A percentile compares a stretch with the other conserved stretches of the same genome.
These are phyloP conservation scores for Takifugu ocellatus DNA, from an alignment of 2,797 vertebrate genomes.

Conservation along the genomic window DNA sequence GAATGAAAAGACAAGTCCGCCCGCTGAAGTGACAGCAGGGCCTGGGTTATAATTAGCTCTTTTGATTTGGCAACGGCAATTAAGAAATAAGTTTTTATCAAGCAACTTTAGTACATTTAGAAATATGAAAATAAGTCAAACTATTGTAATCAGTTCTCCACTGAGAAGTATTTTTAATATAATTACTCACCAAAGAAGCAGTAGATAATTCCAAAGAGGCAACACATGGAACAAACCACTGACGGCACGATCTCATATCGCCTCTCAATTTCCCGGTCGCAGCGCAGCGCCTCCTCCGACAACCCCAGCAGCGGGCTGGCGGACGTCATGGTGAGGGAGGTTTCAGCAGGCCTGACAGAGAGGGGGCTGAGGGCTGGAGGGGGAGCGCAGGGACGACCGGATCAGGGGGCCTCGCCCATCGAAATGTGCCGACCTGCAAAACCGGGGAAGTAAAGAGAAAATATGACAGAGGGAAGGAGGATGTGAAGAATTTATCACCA, in stretches of 20 bases:
- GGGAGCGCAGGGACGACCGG: constrained; percentile 32
- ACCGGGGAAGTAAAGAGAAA: constrained; percentile 4
- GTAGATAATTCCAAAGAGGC: constrained; percentile 98
- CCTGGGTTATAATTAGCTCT: no score
- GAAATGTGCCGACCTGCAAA: constrained; percentile 56
- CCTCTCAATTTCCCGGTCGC: constrained; percentile 91
- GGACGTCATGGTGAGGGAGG: constrained; percentile 50
- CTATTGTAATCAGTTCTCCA: not conserved
- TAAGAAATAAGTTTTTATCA: no score
- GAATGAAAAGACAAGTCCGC: no score
- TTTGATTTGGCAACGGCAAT: no score
- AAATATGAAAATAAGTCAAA: not conserved
- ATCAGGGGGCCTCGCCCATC: constrained; percentile 67
- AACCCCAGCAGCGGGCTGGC: constrained; percentile 72
- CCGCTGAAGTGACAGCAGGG: no score
- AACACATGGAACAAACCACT: constrained; percentile 98
- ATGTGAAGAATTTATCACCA: constrained; percentile 20
- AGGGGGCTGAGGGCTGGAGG: constrained; percentile 16
- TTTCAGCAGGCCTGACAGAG: not conserved
- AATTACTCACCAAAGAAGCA: constrained; percentile 95
- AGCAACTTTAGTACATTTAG: not conserved
- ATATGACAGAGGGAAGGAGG: constrained; percentile 14
- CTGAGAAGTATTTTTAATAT: constrained; percentile 3
- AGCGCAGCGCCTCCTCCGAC: constrained; percentile 80
- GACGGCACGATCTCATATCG: constrained; percentile 95